Evolutionary conservation across 1,140 invertebrate species (phyloP), one percentile per base, ranked within the genome.

Genomic region (Dinoponera quadriceps): DNA sequence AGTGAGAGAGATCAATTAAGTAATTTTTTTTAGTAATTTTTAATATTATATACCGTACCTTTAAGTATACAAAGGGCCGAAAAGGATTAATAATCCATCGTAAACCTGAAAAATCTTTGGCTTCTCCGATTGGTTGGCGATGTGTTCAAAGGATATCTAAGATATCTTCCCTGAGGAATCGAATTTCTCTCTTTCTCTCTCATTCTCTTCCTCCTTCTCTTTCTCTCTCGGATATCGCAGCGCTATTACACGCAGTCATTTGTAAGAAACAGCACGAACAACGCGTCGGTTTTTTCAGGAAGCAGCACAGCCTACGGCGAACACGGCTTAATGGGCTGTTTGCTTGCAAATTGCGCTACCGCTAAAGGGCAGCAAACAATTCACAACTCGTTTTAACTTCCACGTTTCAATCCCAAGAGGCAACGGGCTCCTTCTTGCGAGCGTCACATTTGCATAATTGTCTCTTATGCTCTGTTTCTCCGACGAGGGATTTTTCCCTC

Each of bases 281-380:
- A 60, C 59, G 48, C n/a, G 25, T 29, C 55, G 60, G 60, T 60
- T 27, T 60, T 29, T 48, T 55, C 48, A 38, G 18, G 38, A 55
- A 83, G 85, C 81, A 33, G 13, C 51, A 57, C 48, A 48, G 49
- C 69, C 77, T 60, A 51, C 44, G 55, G 57, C 77, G 33, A 59
- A 81, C 87, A 73, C 69, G 63, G 57, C 82, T 90, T 92, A 92
- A 91, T 91, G 89, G 90, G 82, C 90, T 91, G 90, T 92, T 92
- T 92, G 84, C 89, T 91, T 92, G 91, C 90, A 92, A 92, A 92
- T 92, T 91, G 90, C 57, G 80, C 57, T 88, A 91, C 88, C 81
- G 91, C 90, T 92, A 92, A 92, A 92, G 91, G 91, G 91, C 91
- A 92, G 38, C 87, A 85, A 91, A 90, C 91, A 91, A 92, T 92